Percentiles rank a stretch among this genome's conserved stretches.
These are phyloP conservation scores for Solenopsis invicta DNA, from an alignment of 1,140 invertebrate genomes.

Conservation along the genomic window DNA sequence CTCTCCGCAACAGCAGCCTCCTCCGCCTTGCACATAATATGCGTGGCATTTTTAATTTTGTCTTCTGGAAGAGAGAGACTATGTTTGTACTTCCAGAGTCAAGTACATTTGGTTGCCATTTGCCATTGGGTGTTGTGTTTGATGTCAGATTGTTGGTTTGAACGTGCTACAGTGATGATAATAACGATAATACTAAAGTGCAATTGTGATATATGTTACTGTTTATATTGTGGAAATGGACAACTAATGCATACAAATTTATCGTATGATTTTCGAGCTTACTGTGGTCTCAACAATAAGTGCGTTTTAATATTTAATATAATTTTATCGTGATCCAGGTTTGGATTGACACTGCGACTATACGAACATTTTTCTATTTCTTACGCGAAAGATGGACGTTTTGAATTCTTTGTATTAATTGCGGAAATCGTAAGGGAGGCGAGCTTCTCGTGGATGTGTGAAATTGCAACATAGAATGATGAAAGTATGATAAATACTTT, in stretches of 20 bases:
- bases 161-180: not conserved
- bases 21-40: slow-evolving; percentile 79
- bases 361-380: slow-evolving; percentile 28
- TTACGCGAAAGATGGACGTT: slow-evolving; percentile 1
- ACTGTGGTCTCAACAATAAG: slow-evolving; percentile 18
- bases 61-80: slow-evolving; percentile 22
- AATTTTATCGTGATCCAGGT: slow-evolving; percentile 61
- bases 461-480: slow-evolving; percentile 11
- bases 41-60: not conserved
- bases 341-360: slow-evolving; percentile 28
- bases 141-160: not conserved
- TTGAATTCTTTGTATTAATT: slow-evolving; percentile 24
- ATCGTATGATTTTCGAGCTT: slow-evolving; percentile 33
- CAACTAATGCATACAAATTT: slow-evolving; percentile 43
- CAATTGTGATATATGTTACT: not conserved
- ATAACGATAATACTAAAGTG: slow-evolving; percentile 1
- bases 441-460: not conserved
- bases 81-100: not conserved
- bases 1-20: slow-evolving; percentile 85
- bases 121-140: not conserved
- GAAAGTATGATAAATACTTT: slow-evolving; percentile 28
- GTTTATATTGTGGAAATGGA: not conserved
- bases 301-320: slow-evolving; percentile 20
- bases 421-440: not conserved
- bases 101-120: not conserved